phyloP scores from a whole-genome alignment of 2,797 vertebrate species.

The Paramormyrops hopkinsi region DNA sequence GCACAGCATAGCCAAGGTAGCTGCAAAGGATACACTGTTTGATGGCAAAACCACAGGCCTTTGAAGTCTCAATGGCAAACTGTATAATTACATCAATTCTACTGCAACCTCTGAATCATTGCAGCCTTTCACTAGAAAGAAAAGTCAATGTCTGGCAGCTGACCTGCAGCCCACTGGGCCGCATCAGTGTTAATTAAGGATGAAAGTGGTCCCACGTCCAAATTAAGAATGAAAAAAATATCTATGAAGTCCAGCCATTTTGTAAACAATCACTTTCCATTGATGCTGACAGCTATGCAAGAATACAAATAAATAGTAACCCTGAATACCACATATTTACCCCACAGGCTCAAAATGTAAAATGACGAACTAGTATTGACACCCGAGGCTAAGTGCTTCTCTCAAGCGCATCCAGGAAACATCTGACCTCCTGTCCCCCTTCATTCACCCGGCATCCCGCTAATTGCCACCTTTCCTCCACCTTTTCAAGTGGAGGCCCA shows the following conservation, averaged over 20 bases:
- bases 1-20: background rate
- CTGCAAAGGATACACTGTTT: background rate
- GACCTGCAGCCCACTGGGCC: conserved; percentile 40
- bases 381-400: background rate
- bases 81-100: background rate
- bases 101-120: background rate
- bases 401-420: background rate
- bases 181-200: conserved; percentile 23
- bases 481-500: conserved; percentile 45
- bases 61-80: background rate
- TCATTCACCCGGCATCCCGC: background rate
- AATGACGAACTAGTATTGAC: background rate
- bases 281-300: background rate
- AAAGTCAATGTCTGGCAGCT: conserved; percentile 41
- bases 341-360: background rate
- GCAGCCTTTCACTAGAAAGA: conserved; percentile 25
- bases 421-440: background rate
- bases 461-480: background rate
- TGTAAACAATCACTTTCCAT: background rate
- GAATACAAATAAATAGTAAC: background rate
- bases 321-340: background rate
- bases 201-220: background rate
- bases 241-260: background rate
- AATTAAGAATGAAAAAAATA: background rate
- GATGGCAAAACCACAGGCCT: background rate